Base-by-base conservation (phyloP, 2,888 invertebrate species). In the Zeuzera pyrina region DNA sequence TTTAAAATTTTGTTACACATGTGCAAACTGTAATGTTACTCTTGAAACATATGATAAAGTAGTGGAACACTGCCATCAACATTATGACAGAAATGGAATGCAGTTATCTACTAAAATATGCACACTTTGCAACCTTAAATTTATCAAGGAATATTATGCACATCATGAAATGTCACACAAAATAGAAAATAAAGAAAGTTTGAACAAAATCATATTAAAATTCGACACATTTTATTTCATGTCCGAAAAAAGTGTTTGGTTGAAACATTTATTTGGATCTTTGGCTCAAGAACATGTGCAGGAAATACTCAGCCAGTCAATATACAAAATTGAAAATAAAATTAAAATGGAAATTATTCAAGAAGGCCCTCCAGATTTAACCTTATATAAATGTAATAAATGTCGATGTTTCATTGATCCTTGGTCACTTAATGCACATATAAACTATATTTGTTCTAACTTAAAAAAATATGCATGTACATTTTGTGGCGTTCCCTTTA, bases 21-120 rank as follows among this genome's bases (percentile, higher is more conserved):
- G n/a, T n/a, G n/a, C n/a, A n/a, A n/a, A n/a, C n/a, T 77, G 76
- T 45, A 36, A 43, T 23, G 29, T 61, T 34, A 47, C 58, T 35
- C 37, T 72, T 26, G 49, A 58, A 38, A 43, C 46, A 7, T 78
- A 73, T 41, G 72, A 74, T 40, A 55, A 57, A 45, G 65, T 62
- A 15, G 48, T 77, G 21, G 54, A 64, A 37, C 78, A 78, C 52
- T 71, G 73, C 41, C 76, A 73, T 30, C 44, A 49, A 13, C 73
- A 77, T 47, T 62, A 52, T 32, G 45, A 47, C 36, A 39, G 35
- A 23, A 37, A 43, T 19, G 33, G 40, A 33, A 37, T 42, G 8
- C 11, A 35, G 29, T 26, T 38, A 23, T 24, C 40, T 25, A 37
- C 38, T 27, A 35, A 50, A 31, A 41, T 39, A 34, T 68, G 69